A percentile compares a stretch with the other conserved stretches of the same genome.
These are phyloP conservation scores for Carcinoscorpius rotundicauda DNA, from an alignment of 1,140 invertebrate genomes.

Conservation along the genomic window DNA sequence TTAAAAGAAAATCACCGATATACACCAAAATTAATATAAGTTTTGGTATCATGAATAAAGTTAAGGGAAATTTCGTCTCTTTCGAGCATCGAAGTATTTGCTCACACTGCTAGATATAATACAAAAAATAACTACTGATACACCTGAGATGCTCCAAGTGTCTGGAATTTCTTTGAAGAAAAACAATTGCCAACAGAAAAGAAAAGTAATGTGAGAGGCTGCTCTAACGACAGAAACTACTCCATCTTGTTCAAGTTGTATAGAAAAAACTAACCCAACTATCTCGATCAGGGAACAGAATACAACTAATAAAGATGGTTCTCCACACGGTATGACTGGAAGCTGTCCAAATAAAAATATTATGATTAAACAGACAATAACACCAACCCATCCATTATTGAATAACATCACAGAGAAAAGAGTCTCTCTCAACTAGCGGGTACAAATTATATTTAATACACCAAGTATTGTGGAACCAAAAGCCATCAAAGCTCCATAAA, in stretches of 20 bases:
- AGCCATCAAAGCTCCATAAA: slow-evolving; percentile 63
- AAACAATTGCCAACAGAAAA: slow-evolving; percentile 68
- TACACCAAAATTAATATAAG: too few species aligned
- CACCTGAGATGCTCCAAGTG: slow-evolving; percentile 61
- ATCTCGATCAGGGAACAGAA: slow-evolving; percentile 58
- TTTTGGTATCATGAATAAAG: too few species aligned
- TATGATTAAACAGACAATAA: slow-evolving; percentile 64
- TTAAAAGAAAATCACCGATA: too few species aligned
- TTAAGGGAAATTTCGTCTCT: too few species aligned
- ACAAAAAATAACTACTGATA: slow-evolving; percentile 65
- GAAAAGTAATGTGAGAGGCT: slow-evolving; percentile 79
- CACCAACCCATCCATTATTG: slow-evolving; percentile 74
- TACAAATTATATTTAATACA: slow-evolving; percentile 71
- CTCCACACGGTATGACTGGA: slow-evolving; percentile 66
- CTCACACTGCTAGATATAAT: slow-evolving; percentile 68
- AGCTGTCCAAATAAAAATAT: slow-evolving; percentile 61
- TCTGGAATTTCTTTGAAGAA: slow-evolving; percentile 76
- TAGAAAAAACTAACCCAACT: slow-evolving; percentile 76
- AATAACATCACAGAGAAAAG: slow-evolving; percentile 87
- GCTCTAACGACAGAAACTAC: slow-evolving; percentile 72
- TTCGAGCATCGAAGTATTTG: slow-evolving; percentile 40
- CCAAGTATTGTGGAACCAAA: slow-evolving; percentile 73
- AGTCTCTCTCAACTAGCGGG: slow-evolving; percentile 68
- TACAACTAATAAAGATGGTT: slow-evolving; percentile 63
- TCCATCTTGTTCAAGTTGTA: slow-evolving; percentile 75